These are phyloP conservation scores for Amblyjoppa proteus DNA, from an alignment of 2,888 invertebrate genomes.

Conservation along the genomic window DNA sequence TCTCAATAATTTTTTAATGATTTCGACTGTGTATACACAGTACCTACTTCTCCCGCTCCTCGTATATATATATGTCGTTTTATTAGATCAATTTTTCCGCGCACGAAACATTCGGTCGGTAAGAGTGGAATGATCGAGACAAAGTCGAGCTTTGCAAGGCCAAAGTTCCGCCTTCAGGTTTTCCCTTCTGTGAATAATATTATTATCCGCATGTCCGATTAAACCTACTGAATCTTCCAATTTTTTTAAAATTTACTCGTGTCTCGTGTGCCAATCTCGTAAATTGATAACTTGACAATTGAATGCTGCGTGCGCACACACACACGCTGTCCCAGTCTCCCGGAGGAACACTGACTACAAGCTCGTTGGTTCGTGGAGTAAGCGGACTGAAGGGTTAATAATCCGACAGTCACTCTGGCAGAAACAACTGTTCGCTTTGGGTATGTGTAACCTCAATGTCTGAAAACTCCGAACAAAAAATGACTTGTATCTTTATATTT, in stretches of 20 bases:
- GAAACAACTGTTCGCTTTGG: neutral
- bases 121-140: neutral
- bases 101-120: neutral
- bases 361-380: neutral
- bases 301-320: conserved; percentile 1
- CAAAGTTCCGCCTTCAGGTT: neutral
- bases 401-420: neutral
- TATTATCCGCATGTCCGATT: neutral
- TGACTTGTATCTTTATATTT: neutral
- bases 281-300: neutral
- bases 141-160: neutral
- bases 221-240: neutral
- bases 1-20: neutral
- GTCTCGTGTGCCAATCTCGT: neutral
- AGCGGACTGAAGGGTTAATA: neutral
- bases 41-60: neutral
- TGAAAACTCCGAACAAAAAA: neutral
- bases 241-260: neutral
- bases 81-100: neutral
- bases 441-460: neutral
- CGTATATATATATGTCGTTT: neutral
- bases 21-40: neutral
- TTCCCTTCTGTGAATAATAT: neutral
- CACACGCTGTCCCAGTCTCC: neutral
- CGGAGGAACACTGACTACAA: neutral